These are phyloP conservation scores for Rhyacophila brunnea DNA, from an alignment of 1,140 invertebrate species.

Conservation along the genomic window DNA sequence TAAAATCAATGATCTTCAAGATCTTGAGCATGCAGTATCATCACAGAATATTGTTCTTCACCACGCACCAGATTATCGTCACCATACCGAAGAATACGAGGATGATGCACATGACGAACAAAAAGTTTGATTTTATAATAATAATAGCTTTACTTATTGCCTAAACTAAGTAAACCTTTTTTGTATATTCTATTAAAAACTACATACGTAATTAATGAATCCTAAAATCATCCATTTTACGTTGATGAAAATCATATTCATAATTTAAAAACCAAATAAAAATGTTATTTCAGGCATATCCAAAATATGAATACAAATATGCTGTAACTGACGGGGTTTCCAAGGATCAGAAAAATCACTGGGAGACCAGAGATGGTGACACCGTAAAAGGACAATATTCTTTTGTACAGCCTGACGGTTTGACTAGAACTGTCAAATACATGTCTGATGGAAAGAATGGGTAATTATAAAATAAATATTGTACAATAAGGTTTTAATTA, in stretches of 20 bases:
- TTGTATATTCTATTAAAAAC: too few relatives aligned
- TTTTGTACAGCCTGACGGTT: constrained; percentile 57
- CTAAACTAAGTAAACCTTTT: too few relatives aligned
- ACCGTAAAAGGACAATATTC: constrained; percentile 55
- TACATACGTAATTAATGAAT: too few relatives aligned
- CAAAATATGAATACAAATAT: constrained; percentile 57
- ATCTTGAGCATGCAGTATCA: constrained; percentile 38
- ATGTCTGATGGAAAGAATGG: constrained; percentile 58
- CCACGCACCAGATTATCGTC: constrained; percentile 44
- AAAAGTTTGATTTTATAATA: too few relatives aligned
- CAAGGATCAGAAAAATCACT: constrained; percentile 56
- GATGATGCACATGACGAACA: constrained; percentile 19
- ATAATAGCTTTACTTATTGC: too few relatives aligned
- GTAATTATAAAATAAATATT: too few relatives aligned
- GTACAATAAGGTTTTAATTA: too few relatives aligned
- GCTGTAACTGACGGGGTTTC: constrained; percentile 56
- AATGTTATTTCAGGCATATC: constrained; percentile 54
- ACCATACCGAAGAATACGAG: too few relatives aligned
- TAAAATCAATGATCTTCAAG: too few relatives aligned
- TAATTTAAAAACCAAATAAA: too few relatives aligned
- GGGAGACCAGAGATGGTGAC: constrained; percentile 55
- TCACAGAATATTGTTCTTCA: constrained; percentile 52
- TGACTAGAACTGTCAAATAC: constrained; percentile 57
- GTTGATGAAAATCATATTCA: too few relatives aligned
- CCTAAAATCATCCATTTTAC: too few relatives aligned